phyloP scores from a whole-genome alignment of 2,113 vertebrate genomes.

The Mola mola region DNA sequence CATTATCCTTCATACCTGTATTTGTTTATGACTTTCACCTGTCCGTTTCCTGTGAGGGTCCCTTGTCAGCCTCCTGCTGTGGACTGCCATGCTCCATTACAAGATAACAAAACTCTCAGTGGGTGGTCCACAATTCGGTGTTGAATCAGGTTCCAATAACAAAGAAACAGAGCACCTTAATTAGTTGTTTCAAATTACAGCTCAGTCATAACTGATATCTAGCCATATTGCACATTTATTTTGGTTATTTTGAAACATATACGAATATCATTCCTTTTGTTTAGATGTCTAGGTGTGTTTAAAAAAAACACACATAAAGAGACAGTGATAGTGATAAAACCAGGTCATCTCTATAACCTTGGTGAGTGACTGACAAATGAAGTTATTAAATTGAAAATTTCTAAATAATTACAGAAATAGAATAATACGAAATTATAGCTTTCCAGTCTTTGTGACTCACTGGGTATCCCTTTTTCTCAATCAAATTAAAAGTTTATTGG shows the following conservation, averaged over 20 bases:
- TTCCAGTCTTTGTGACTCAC: too few relatives aligned
- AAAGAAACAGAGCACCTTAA: background rate
- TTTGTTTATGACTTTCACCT: constrained; percentile 78
- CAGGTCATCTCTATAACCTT: too few relatives aligned
- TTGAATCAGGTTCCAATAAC: background rate
- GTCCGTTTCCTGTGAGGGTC: constrained; percentile 72
- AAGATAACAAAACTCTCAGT: constrained; percentile 57
- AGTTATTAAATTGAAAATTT: background rate
- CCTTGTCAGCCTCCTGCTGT: constrained; percentile 54
- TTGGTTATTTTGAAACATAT: background rate
- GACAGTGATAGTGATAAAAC: too few relatives aligned
- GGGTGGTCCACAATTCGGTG: constrained; percentile 70
- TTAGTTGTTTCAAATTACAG: background rate
- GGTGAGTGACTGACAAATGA: too few relatives aligned
- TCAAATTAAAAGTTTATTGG: too few relatives aligned
- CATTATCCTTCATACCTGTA: constrained; percentile 43
- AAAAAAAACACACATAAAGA: too few relatives aligned
- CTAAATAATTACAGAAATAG: too few relatives aligned
- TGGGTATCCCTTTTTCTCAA: too few relatives aligned
- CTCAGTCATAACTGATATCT: background rate
- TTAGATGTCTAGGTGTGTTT: too few relatives aligned
- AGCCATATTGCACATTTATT: too few relatives aligned
- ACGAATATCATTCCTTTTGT: background rate
- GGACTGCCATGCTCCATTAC: constrained; percentile 76
- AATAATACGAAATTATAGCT: too few relatives aligned